Percentiles rank a stretch among this genome's conserved stretches.
Conservation (phyloP, 23 tunicate species). For the Oikopleura dioica region DNA sequence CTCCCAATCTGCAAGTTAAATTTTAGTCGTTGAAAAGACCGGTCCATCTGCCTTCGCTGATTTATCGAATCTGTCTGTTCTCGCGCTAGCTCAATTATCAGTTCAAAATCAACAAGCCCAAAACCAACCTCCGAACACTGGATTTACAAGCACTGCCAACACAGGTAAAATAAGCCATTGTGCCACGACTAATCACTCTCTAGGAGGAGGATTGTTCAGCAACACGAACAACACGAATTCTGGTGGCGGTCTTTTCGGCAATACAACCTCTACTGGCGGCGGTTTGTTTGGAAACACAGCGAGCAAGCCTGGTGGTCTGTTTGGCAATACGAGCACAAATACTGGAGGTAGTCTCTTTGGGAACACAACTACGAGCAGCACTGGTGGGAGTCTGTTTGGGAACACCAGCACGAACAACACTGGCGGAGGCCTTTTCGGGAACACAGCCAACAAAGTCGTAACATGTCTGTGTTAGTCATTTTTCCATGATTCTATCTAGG, state of each 20-base stretch:
- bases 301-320: not conserved
- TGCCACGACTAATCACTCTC: too few species aligned
- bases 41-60: constrained; percentile 4
- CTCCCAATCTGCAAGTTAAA: too few species aligned
- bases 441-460: not conserved
- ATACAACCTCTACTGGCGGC: not conserved
- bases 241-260: not conserved
- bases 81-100: constrained; percentile 6
- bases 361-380: not conserved
- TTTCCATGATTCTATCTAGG: not conserved
- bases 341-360: constrained; percentile 5
- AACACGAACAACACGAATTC: not conserved
- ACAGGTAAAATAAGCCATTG: too few species aligned
- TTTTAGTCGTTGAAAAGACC: not conserved
- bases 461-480: too few species aligned
- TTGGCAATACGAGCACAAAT: not conserved
- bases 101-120: not conserved
- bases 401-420: not conserved
- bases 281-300: not conserved
- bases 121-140: constrained; percentile 4
- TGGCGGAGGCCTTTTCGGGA: constrained; percentile 4
- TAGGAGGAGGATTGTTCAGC: not conserved
- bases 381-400: not conserved
- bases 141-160: not conserved
- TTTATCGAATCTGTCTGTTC: not conserved